Base-by-base conservation (phyloP, 2,888 invertebrate species). In the Morpho achilles region DNA sequence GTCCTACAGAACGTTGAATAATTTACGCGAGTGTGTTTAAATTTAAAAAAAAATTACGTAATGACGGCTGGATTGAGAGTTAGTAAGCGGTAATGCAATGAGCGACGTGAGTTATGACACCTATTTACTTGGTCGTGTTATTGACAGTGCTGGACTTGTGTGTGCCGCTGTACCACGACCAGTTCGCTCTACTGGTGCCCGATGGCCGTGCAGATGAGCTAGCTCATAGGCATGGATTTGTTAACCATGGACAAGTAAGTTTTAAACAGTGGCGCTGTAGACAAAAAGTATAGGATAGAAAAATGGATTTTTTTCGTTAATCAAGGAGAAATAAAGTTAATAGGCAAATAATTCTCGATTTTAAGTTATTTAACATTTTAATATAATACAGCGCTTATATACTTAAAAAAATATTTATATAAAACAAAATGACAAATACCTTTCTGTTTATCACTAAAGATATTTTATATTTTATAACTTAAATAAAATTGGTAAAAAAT, bases 221-320 rank as follows among this genome's bases (percentile, higher is more conserved):
- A 60, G 90, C 90, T n/a, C 84, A 86, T 66, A 80, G 78, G 65
- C 88, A 88, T 67, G 90, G 90, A 60, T 90, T 90, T 74, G 67
- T 85, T 70, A 90, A 89, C 71, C 90, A 90, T 72, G 90, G 90
- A 65, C 84, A 89, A 87, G 90, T 90, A 77, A 78, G 79, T 60
- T 44, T 32, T 43, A 32, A 32, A 32, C 32, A 32, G 32, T 32
- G 32, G 32, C 1, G 32, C 3, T 32, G 3, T 32, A 32, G 32
- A 32, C 32, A 32, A 32, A 32, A 32, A 32, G 32, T 2, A 2
- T 32, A n/a, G n/a, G n/a, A n/a, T n/a, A n/a, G n/a, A n/a, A n/a
- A n/a, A n/a, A n/a, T 32, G 5, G 32, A 5, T 32, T 32, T 32
- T 5, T 3, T 32, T 32, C 32, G 3, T 32, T 32, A 3, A 32